Evolutionary conservation across 2,888 invertebrate genomes (phyloP).

Genomic region (Hypercompe scribonia): DNA sequence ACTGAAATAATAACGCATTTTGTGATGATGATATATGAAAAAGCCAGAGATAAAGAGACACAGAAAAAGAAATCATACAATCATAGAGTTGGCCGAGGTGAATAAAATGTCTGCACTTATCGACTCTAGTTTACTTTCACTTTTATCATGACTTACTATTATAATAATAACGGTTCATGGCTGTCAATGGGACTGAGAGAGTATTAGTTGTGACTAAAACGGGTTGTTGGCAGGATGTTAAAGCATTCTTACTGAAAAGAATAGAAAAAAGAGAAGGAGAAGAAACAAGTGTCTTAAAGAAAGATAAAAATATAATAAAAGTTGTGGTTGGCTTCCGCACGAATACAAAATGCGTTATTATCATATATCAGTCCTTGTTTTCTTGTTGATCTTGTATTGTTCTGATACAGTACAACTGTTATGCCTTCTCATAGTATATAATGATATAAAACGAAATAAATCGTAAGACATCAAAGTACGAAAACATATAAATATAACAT

Average conservation of each 20-base stretch:
- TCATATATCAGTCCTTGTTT: conserved; percentile 53
- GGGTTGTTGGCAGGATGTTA: neutral
- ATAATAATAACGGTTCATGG: neutral
- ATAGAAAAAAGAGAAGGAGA: neutral
- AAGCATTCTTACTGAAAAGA: neutral
- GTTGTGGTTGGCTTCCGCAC: conserved; percentile 6
- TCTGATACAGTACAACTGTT: conserved; percentile 70
- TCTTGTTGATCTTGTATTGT: conserved; percentile 75
- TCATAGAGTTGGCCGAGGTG: neutral
- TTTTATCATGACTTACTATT: neutral
- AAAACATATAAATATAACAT: conserved; percentile 28
- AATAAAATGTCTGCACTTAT: neutral
- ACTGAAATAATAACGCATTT: conserved; percentile 41
- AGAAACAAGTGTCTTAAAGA: neutral
- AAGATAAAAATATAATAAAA: neutral
- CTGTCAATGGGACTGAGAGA: neutral
- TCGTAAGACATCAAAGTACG: conserved; percentile 22
- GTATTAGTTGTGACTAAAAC: neutral
- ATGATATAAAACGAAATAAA: conserved; percentile 51
- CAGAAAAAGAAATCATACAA: neutral
- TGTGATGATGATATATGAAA: neutral
- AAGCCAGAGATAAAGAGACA: neutral
- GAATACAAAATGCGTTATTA: conserved; percentile 37
- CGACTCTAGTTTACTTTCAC: neutral
- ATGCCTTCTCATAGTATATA: conserved; percentile 69